Percentiles rank a stretch among this genome's conserved stretches.
Conservation (phyloP, 2,797 vertebrate species). For the Mergus octosetaceus region DNA sequence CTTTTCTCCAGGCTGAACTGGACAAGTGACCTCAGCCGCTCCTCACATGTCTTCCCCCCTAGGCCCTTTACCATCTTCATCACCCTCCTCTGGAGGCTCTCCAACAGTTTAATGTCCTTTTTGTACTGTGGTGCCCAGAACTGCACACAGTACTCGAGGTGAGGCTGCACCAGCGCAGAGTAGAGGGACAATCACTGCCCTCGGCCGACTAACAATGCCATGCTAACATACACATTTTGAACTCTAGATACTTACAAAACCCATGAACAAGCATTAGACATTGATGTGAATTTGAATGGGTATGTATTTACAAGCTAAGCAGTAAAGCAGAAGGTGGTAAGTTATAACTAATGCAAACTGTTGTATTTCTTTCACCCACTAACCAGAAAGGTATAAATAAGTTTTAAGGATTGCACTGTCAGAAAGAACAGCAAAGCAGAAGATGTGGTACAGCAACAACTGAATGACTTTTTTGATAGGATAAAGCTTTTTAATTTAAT, state of each 20-base stretch:
- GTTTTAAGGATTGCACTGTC: neutral
- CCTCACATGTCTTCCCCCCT: too few relatives aligned
- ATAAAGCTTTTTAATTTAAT: neutral
- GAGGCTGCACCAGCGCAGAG: too few relatives aligned
- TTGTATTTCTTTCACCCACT: neutral
- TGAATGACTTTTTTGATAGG: accelerated
- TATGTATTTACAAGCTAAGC: neutral
- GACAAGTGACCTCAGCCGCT: too few relatives aligned
- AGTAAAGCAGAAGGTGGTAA: neutral
- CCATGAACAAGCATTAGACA: neutral
- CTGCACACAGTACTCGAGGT: too few relatives aligned
- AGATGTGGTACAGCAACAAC: neutral
- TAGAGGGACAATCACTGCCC: too few relatives aligned
- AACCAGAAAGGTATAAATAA: neutral
- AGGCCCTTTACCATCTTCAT: too few relatives aligned
- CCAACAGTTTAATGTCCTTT: too few relatives aligned
- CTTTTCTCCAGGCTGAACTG: too few relatives aligned
- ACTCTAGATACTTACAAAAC: neutral
- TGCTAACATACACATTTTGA: neutral
- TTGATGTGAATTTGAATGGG: neutral
- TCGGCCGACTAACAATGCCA: too few relatives aligned
- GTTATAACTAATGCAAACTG: neutral
- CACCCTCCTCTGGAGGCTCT: too few relatives aligned
- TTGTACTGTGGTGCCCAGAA: too few relatives aligned
- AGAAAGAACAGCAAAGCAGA: neutral